Conservation (phyloP, 2,797 vertebrate genomes). For the Morelia viridis region DNA sequence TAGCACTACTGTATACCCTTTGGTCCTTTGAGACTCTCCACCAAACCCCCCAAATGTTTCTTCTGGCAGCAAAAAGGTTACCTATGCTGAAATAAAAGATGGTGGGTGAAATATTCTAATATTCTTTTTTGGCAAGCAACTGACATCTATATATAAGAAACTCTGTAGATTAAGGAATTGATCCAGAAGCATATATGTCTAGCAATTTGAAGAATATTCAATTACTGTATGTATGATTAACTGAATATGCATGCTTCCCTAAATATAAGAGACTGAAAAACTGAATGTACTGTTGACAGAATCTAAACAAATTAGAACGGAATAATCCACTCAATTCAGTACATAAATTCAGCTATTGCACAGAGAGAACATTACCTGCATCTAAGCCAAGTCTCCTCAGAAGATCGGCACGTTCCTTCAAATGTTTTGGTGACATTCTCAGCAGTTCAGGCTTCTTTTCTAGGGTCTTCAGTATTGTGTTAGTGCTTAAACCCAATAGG, state of each 20-base stretch:
- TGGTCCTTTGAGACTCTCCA: neutral
- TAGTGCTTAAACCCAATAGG: conserved; percentile 78
- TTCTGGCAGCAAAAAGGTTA: neutral
- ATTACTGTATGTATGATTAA: neutral
- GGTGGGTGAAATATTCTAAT: neutral
- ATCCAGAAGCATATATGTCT: neutral
- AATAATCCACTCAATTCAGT: neutral
- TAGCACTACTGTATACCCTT: neutral
- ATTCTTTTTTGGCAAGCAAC: neutral
- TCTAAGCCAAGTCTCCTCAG: conserved; percentile 83
- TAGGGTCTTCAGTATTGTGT: conserved; percentile 72
- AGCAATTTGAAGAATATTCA: neutral
- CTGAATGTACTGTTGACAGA: neutral
- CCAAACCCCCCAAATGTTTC: neutral
- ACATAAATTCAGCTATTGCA: neutral
- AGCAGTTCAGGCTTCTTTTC: conserved; percentile 80
- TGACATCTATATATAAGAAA: neutral
- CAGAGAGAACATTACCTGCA: conserved; percentile 77
- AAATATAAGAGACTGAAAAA: neutral
- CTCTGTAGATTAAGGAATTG: neutral
- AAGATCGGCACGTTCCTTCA: conserved; percentile 78
- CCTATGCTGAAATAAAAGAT: neutral
- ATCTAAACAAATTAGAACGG: neutral
- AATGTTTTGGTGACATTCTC: conserved; percentile 62
- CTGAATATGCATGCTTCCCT: neutral